Evolutionary conservation across 2,888 invertebrate genomes (phyloP).

Genomic region (Dinocampus coccinellae): DNA sequence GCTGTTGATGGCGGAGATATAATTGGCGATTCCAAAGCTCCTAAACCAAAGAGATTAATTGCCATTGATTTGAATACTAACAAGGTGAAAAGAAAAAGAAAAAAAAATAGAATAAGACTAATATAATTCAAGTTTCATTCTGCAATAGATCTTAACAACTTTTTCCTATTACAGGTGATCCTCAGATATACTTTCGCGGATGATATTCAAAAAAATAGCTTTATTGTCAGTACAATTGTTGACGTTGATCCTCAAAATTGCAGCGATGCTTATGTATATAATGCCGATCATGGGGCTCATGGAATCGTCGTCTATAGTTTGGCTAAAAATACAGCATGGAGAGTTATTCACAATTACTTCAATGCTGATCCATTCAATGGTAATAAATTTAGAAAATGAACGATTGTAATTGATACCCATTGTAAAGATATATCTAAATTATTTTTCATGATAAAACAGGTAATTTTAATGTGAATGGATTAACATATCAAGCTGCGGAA

Average conservation of each 20-base stretch:
- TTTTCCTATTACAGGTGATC: constrained; percentile 63
- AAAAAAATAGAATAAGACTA: too few relatives aligned
- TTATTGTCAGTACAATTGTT: constrained; percentile 84
- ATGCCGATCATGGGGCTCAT: constrained; percentile 83
- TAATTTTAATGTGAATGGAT: constrained; percentile 81
- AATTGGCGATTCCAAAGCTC: constrained; percentile 71
- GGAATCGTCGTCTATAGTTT: constrained; percentile 84
- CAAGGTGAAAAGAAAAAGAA: constrained; percentile 66
- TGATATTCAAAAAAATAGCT: constrained; percentile 81
- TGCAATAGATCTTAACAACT: not conserved
- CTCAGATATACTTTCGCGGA: constrained; percentile 79
- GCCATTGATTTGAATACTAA: constrained; percentile 83
- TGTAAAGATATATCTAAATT: not conserved
- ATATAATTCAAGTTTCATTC: too few relatives aligned
- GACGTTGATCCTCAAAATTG: constrained; percentile 79
- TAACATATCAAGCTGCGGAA: constrained; percentile 89
- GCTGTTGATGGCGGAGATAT: constrained; percentile 87
- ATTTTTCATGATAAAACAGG: constrained; percentile 67
- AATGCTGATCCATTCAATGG: constrained; percentile 81
- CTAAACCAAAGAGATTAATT: constrained; percentile 74
- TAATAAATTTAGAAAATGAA: too few relatives aligned
- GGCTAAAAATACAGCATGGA: constrained; percentile 82
- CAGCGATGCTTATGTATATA: constrained; percentile 81
- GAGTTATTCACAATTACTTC: constrained; percentile 85
- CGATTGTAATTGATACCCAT: too few relatives aligned